Conservation (phyloP, 2,888 invertebrate genomes). For the Harmothoe impar region DNA sequence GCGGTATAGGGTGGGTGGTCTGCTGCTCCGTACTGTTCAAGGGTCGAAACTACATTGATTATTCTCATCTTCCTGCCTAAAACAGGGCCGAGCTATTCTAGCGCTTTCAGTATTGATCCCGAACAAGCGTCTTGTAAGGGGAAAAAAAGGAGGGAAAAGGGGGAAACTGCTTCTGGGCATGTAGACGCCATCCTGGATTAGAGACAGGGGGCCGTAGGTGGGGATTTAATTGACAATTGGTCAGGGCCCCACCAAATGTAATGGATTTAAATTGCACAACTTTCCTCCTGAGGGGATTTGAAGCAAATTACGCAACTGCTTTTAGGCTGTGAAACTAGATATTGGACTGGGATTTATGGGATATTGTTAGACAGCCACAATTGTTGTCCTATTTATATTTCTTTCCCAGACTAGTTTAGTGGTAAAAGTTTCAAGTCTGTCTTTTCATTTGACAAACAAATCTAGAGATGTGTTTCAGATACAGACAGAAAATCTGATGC, state of each 20-base stretch:
- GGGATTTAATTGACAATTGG: slow-evolving; percentile 22
- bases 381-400: too few relatives aligned
- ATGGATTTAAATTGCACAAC: slow-evolving; percentile 29
- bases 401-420: too few relatives aligned
- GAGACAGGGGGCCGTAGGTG: background rate
- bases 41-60: slow-evolving; percentile 16
- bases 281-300: background rate
- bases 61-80: background rate
- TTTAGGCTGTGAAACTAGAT: background rate
- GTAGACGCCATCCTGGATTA: slow-evolving; percentile 7
- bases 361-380: too few relatives aligned
- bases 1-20: too few relatives aligned
- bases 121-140: background rate
- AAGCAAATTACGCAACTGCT: background rate
- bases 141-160: background rate
- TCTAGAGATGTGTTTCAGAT: too few relatives aligned
- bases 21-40: too few relatives aligned
- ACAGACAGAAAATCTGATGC: too few relatives aligned
- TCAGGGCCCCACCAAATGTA: background rate
- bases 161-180: background rate
- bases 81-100: background rate
- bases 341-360: background rate
- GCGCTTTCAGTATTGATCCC: background rate
- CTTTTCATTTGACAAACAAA: too few relatives aligned
- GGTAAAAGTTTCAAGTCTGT: too few relatives aligned